Base-by-base conservation (phyloP, 1,140 invertebrate genomes). In the Thalassaphorura encarpata region DNA sequence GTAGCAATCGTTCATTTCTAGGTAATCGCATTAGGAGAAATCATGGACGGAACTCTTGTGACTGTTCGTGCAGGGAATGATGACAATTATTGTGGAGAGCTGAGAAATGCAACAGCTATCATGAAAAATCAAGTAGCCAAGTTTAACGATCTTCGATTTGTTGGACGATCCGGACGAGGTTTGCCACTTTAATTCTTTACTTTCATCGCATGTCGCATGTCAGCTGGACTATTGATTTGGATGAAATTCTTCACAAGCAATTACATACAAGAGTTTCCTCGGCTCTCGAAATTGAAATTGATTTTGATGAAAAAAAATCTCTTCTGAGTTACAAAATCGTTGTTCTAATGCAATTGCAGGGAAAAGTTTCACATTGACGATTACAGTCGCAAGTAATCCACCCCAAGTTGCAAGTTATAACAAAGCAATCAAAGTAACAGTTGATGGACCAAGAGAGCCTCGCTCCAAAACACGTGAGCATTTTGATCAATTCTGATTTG, bases 301-400 rank as follows among this genome's bases (percentile, higher is more conserved):
- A 45, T 15, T 11, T 15, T 45, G 13, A 6, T 18, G 18, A 45
- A 11, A 23, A 8, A 45, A 18, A n/a, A 45, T 8, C 21, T 23
- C 19, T 45, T 18, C 19, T n/a, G n/a, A n/a, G n/a, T 21, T 19
- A 21, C 24, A 24, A 13, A 21, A 21, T 48, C 16, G 4, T 48
- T 48, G 6, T 52, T 51, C 31, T 55, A 56, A 71, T 73, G 67
- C 79, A 80, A 2, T 21, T 58, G 4, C 78, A 97, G 94, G 94
- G 24, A 99, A 98, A 74, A 96, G 90, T 70, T 98, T 98, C 74
- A 91, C 87, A 36, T 77, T 99, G 61, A 96, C 91, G 48, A 97
- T 98, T 66, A 94, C 89, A 8, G 80, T 99, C 56, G 85, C 83
- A 58, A 91, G 89, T 27, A 83, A 79, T 60, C 93, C 94, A 52